Evolutionary conservation across 37 sponge, comb jelly and placozoan genomes (phyloP), one percentile per base, ranked within the genome.

Genomic region (Diacarnus erythraeanus): DNA sequence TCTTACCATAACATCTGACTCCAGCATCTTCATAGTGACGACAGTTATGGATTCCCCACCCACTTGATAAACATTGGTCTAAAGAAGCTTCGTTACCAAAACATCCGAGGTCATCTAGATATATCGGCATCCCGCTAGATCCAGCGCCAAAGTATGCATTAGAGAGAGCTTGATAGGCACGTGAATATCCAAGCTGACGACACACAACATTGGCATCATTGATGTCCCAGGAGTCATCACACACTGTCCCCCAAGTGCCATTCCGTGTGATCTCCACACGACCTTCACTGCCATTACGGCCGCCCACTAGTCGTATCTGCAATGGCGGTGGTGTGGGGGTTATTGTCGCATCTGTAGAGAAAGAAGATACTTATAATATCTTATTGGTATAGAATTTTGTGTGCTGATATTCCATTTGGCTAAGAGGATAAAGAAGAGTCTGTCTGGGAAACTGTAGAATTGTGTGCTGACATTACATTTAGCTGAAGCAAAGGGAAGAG

Each of bases 161-260:
- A 39, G 66, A 72, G 51, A 72, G 38, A 25, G 79, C 80, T 2
- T 59, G 75, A 74, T 38, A 43, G 42, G 80, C 86, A 43, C 39
- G 31, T n/a, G 61, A 66, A 72, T 40, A 86, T 25, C 88, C 83
- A 0, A 87, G 78, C 72, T 87, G 83, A 0, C 84, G 23, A 40
- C 88, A 88, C 26, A 88, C 79, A 15, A 88, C 88, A 18, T 71
- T 30, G 31, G 88, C 88, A 59, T 82, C 78, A 37, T 38, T 35
- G 0, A 77, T 3, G 54, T 38, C 54, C 88, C 88, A 88, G 23
- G 15, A 51, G 57, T 88, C 88, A 88, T 88, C 88, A 72, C 88
- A 88, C 41, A 88, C 59, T 36, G 88, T 82, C 6, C 88, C 88
- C 88, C 88, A 88, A 5, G 61, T 64, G 5, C 47, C 60, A 40